A percentile compares a stretch with the other conserved stretches of the same genome.
Evolutionary conservation across 2,113 vertebrate genomes (phyloP).

Genomic region (Fregata magnificens): DNA sequence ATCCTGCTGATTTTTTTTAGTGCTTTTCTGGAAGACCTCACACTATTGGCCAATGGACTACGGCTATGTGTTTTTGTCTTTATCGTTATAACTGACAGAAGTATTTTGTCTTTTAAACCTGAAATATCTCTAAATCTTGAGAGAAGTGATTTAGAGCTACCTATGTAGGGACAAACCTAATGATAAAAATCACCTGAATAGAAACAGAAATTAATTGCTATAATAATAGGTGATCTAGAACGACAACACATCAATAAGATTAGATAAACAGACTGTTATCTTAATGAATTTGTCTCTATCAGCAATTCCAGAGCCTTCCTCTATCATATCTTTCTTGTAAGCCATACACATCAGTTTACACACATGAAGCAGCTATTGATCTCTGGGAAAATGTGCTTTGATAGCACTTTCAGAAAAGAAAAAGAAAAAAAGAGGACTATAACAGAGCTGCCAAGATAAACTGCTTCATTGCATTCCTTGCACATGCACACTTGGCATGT

Average conservation of each 20-base stretch:
- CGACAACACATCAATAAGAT: constrained; percentile 1
- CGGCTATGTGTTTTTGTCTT: neutral
- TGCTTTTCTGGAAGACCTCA: neutral
- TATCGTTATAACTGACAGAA: neutral
- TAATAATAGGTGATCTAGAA: constrained; percentile 10
- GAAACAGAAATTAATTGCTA: constrained; percentile 10
- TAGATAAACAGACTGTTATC: constrained; percentile 14
- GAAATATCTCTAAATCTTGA: neutral
- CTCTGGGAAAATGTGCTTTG: neutral
- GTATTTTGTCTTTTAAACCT: neutral
- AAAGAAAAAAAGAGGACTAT: neutral
- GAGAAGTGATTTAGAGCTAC: neutral
- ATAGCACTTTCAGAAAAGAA: neutral
- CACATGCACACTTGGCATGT: neutral
- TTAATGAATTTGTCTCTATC: constrained; percentile 30
- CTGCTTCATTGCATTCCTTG: neutral
- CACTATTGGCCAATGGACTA: neutral
- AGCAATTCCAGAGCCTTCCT: neutral
- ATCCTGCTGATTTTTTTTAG: neutral
- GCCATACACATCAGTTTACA: constrained; percentile 14
- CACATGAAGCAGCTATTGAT: constrained; percentile 27
- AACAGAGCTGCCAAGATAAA: neutral
- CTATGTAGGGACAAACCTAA: neutral
- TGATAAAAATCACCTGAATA: neutral
- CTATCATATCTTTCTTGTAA: neutral